Evolutionary conservation across 2,113 vertebrate genomes (phyloP).

Genomic region (Australoheros scitulus): DNA sequence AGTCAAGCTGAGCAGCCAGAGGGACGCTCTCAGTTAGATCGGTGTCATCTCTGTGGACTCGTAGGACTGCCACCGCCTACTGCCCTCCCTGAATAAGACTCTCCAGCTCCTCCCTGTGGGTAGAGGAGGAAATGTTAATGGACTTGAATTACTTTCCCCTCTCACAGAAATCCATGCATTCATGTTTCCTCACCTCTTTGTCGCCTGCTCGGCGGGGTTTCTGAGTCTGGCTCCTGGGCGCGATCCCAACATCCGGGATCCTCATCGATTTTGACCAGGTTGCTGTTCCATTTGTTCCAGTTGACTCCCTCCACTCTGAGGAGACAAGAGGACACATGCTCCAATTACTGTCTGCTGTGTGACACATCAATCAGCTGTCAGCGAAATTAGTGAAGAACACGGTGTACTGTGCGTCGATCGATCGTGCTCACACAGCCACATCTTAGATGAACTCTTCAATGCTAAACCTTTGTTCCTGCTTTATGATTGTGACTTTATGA

Average conservation of each 20-base stretch:
- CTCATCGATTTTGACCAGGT: constrained; percentile 92
- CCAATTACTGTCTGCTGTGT: constrained; percentile 57
- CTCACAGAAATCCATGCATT: not conserved
- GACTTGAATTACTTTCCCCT: not conserved
- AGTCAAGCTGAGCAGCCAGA: constrained; percentile 3
- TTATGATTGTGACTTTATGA: not conserved
- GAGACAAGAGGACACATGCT: constrained; percentile 64
- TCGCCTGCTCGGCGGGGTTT: not conserved
- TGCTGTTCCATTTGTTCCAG: constrained; percentile 96
- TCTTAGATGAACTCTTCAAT: constrained; percentile 9
- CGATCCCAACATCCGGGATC: constrained; percentile 85
- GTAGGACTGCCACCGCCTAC: not conserved
- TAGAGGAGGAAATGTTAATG: not conserved
- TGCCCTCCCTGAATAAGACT: constrained; percentile 37
- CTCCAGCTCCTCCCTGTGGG: constrained; percentile 74
- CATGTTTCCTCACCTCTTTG: constrained; percentile 32
- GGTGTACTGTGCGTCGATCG: constrained; percentile 5
- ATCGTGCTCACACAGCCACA: constrained; percentile 34
- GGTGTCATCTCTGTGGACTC: constrained; percentile 67
- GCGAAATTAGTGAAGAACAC: constrained; percentile 42
- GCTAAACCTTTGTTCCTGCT: constrained; percentile 4
- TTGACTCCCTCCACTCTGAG: constrained; percentile 94
- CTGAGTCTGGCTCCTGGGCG: not conserved
- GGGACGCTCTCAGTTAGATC: not conserved
- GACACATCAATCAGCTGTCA: constrained; percentile 61